phyloP scores from a whole-genome alignment of 1,140 invertebrate genomes.

The Drosophila sproati region DNA sequence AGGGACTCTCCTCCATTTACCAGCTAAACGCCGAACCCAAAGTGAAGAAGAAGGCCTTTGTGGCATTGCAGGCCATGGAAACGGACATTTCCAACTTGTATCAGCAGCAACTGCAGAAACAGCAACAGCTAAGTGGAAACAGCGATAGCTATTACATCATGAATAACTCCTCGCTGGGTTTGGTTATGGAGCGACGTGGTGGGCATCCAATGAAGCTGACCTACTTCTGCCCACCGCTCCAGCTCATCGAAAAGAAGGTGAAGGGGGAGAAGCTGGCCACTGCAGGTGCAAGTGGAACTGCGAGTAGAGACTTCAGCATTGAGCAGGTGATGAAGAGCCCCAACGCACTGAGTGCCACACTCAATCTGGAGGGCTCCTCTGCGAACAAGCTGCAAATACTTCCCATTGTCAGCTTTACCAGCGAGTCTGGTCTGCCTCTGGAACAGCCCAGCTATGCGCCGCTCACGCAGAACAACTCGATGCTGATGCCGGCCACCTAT shows the following conservation, averaged over 20 bases:
- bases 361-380: constrained; percentile 95
- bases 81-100: constrained; percentile 94
- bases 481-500: constrained; percentile 95
- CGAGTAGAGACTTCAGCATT: constrained; percentile 58
- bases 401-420: constrained; percentile 91
- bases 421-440: constrained; percentile 90
- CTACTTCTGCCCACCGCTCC: constrained; percentile 90
- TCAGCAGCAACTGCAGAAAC: constrained; percentile 88
- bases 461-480: constrained; percentile 93
- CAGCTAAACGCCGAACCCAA: constrained; percentile 97
- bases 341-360: constrained; percentile 92
- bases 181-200: constrained; percentile 90
- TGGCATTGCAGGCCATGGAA: constrained; percentile 96
- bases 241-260: constrained; percentile 40
- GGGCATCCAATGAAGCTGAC: constrained; percentile 97
- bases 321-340: constrained; percentile 67
- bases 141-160: constrained; percentile 93
- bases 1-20: constrained; percentile 96
- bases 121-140: constrained; percentile 85
- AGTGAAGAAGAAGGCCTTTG: constrained; percentile 96
- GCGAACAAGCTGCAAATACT: constrained; percentile 94
- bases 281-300: constrained; percentile 1
- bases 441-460: constrained; percentile 92
- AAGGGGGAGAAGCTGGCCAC: constrained; percentile 7
- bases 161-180: constrained; percentile 95